These are phyloP conservation scores for Drosophila setifemur DNA, from an alignment of 1,140 invertebrate genomes.

Conservation along the genomic window DNA sequence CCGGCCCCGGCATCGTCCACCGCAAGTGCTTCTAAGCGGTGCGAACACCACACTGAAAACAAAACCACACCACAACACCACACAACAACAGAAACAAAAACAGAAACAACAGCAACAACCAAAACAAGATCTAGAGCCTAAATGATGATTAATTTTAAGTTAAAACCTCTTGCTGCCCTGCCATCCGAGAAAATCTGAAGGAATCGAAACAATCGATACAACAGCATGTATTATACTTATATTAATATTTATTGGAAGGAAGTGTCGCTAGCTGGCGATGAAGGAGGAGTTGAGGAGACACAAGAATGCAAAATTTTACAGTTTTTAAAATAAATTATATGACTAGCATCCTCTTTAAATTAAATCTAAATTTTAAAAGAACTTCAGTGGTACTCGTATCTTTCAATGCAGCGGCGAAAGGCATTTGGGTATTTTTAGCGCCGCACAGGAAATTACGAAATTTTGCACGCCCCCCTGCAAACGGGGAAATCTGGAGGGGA, in stretches of 20 bases:
- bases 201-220: conserved; percentile 38
- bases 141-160: conserved; percentile 72
- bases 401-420: conserved; percentile 24
- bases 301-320: conserved; percentile 72
- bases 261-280: conserved; percentile 45
- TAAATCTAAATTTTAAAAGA: conserved; percentile 47
- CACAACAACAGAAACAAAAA: conserved; percentile 41
- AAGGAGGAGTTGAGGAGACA: conserved; percentile 55
- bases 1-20: conserved; percentile 96
- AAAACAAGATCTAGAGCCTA: conserved; percentile 51
- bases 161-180: conserved; percentile 72
- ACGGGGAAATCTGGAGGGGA: not conserved
- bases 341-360: conserved; percentile 72
- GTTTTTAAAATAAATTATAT: conserved; percentile 62
- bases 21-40: conserved; percentile 95
- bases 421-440: conserved; percentile 38
- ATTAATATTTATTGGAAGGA: conserved; percentile 75
- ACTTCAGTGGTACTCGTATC: not conserved
- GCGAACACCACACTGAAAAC: conserved; percentile 10
- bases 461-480: conserved; percentile 53
- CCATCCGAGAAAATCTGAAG: conserved; percentile 43
- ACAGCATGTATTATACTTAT: conserved; percentile 77
- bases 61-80: conserved; percentile 27
- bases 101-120: conserved; percentile 41
- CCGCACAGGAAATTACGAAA: conserved; percentile 62